Evolutionary conservation across 2,113 vertebrate species (phyloP).

Genomic region (Hippopotamus amphibius): DNA sequence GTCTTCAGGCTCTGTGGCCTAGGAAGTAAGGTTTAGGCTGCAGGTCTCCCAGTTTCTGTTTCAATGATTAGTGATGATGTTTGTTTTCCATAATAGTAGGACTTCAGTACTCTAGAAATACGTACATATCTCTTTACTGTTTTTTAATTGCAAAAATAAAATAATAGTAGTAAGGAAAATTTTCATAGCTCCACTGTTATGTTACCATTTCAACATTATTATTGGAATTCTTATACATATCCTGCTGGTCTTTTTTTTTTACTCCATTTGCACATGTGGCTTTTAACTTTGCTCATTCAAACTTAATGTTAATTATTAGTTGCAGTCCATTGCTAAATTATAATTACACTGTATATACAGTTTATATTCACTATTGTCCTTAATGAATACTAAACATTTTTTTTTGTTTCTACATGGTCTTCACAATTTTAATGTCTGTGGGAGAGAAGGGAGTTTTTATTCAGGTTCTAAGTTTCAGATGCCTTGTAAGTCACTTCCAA

Average conservation of each 20-base stretch:
- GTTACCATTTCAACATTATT: constrained; percentile 27
- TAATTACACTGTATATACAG: neutral
- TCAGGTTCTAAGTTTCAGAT: neutral
- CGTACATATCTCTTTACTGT: neutral
- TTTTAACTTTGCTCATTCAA: constrained; percentile 34
- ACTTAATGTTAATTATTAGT: constrained; percentile 29
- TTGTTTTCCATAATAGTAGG: neutral
- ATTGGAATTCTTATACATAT: neutral
- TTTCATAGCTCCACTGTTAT: neutral
- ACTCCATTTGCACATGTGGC: neutral
- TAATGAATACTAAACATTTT: constrained; percentile 2
- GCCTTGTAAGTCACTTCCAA: neutral
- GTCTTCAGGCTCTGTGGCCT: neutral
- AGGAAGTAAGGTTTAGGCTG: neutral
- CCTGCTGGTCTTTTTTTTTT: neutral
- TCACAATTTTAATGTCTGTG: neutral
- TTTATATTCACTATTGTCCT: constrained; percentile 22
- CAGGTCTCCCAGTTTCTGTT: neutral
- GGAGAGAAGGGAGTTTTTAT: neutral
- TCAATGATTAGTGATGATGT: neutral
- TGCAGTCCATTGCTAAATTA: neutral
- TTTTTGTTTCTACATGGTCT: neutral
- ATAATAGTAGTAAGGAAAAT: neutral
- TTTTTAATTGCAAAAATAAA: constrained; percentile 24
- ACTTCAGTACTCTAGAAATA: constrained; percentile 19